Conservation (phyloP, 2,888 invertebrate genomes). For the Aleiodes leptofemur region DNA sequence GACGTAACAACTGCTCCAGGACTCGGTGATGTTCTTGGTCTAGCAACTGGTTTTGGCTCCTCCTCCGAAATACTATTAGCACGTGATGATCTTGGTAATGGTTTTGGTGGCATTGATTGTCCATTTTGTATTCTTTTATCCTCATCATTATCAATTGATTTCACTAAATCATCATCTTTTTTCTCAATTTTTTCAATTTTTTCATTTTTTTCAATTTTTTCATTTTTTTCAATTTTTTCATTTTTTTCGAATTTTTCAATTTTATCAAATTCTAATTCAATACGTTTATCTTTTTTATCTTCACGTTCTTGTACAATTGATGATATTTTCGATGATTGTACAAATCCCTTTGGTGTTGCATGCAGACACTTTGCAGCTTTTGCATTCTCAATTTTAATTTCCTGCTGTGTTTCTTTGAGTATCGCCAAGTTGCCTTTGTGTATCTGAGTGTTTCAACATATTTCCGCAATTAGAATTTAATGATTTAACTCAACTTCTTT, state of each 20-base stretch:
- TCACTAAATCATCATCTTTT: constrained; percentile 46
- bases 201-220: neutral
- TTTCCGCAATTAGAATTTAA: no score
- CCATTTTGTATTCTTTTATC: constrained; percentile 73
- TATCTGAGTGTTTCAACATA: constrained; percentile 61
- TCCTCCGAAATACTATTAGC: constrained; percentile 85
- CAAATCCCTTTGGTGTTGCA: constrained; percentile 66
- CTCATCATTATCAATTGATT: constrained; percentile 61
- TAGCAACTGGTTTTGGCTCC: constrained; percentile 81
- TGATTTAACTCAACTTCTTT: no score
- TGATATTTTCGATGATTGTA: constrained; percentile 64
- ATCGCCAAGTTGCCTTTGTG: constrained; percentile 72
- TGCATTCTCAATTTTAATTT: constrained; percentile 67
- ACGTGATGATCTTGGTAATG: constrained; percentile 86
- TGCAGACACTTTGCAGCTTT: constrained; percentile 64
- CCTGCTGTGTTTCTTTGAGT: constrained; percentile 70
- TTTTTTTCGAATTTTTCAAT: constrained; percentile 10
- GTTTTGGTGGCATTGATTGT: constrained; percentile 83
- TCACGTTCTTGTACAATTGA: constrained; percentile 55
- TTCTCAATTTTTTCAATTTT: constrained; percentile 59
- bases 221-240: constrained; percentile 58
- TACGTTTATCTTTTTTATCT: constrained; percentile 34
- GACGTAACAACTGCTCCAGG: constrained; percentile 79
- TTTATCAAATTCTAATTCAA: constrained; percentile 34
- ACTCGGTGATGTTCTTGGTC: constrained; percentile 83